phyloP scores from a whole-genome alignment of 2,888 invertebrate species.

The Dioctria rufipes region DNA sequence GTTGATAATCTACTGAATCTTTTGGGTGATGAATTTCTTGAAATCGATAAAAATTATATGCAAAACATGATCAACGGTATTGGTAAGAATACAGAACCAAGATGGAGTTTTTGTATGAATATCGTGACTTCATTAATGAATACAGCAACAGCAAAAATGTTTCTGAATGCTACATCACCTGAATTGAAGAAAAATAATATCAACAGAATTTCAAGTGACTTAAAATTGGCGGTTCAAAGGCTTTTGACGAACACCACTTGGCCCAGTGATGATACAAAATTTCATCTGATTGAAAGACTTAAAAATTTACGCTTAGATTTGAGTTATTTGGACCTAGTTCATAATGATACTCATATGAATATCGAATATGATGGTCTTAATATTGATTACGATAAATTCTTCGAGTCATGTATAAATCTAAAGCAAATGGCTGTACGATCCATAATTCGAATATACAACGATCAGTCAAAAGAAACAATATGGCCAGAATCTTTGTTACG shows the following conservation, averaged over 20 bases:
- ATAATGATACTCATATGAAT: background rate
- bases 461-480: background rate
- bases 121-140: background rate
- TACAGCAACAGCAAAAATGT: background rate
- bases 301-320: background rate
- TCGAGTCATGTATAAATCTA: background rate
- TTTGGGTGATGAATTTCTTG: no score
- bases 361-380: background rate
- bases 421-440: background rate
- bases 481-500: background rate
- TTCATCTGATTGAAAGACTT: background rate
- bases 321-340: background rate
- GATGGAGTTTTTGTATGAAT: constrained; percentile 9
- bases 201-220: background rate
- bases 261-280: background rate
- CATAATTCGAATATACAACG: background rate
- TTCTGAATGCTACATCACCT: background rate
- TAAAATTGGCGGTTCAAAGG: background rate
- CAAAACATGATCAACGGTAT: no score
- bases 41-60: no score
- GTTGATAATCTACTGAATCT: no score
- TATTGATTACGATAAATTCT: constrained; percentile 1
- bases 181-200: background rate
- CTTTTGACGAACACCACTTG: background rate
- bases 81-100: background rate